Percentiles rank a stretch among this genome's conserved stretches.
Conservation (phyloP, 2,888 invertebrate genomes). For the Penaeus monodon region DNA sequence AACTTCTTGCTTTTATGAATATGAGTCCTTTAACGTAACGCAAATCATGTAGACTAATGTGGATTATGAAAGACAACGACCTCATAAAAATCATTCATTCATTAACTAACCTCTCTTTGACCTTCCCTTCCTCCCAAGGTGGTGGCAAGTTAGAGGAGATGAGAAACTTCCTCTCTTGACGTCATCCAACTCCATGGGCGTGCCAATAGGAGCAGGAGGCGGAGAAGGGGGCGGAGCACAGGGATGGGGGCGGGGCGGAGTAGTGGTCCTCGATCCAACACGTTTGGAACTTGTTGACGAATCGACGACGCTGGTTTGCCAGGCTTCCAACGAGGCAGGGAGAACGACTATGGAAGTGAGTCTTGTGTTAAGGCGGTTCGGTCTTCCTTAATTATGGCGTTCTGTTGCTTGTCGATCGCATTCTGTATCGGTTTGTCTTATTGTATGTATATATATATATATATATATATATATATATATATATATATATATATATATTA, state of each 20-base stretch:
- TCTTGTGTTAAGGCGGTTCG: background rate
- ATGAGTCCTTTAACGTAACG: too few relatives aligned
- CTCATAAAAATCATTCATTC: too few relatives aligned
- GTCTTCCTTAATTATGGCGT: background rate
- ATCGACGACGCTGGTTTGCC: slow-evolving; percentile 45
- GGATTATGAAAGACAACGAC: too few relatives aligned
- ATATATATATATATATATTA: too few relatives aligned
- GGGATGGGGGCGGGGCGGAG: slow-evolving; percentile 23
- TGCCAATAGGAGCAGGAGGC: background rate
- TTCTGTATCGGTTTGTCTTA: background rate
- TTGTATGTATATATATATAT: too few relatives aligned
- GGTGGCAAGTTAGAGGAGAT: slow-evolving; percentile 36
- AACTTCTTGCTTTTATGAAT: too few relatives aligned
- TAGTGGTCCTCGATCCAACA: slow-evolving; percentile 44
- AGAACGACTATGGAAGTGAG: slow-evolving; percentile 59
- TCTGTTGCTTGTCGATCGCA: background rate
- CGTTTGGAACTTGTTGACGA: slow-evolving; percentile 11
- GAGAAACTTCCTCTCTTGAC: slow-evolving; percentile 30
- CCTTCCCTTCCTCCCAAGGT: background rate
- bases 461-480: too few relatives aligned
- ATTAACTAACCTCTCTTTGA: too few relatives aligned
- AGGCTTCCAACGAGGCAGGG: slow-evolving; percentile 60
- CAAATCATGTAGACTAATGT: too few relatives aligned
- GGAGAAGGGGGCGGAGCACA: background rate
- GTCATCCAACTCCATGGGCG: slow-evolving; percentile 3